phyloP scores from a whole-genome alignment of 2,113 vertebrate genomes.

The Perccottus glenii region DNA sequence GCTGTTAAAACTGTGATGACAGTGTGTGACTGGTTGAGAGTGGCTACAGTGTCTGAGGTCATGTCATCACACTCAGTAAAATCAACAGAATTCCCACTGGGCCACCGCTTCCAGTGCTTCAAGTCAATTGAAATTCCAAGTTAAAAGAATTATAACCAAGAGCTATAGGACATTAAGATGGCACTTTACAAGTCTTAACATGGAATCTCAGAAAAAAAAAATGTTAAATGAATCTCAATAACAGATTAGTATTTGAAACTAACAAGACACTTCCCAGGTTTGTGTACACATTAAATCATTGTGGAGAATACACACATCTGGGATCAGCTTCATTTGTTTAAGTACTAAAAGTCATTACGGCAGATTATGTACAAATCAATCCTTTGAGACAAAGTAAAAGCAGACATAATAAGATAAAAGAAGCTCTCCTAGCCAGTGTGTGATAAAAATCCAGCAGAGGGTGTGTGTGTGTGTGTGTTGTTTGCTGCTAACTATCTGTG shows the following conservation, averaged over 20 bases:
- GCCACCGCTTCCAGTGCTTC: slow-evolving; percentile 25
- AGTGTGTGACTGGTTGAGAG: slow-evolving; percentile 62
- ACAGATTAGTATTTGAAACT: slow-evolving; percentile 36
- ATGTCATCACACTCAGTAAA: slow-evolving; percentile 50
- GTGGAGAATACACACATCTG: slow-evolving; percentile 47
- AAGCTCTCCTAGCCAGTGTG: slow-evolving; percentile 57
- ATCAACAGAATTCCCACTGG: slow-evolving; percentile 22
- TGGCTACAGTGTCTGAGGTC: slow-evolving; percentile 73
- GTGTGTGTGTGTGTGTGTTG: slow-evolving; percentile 40
- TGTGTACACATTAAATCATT: slow-evolving; percentile 42
- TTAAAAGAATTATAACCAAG: slow-evolving; percentile 26
- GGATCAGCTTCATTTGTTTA: slow-evolving; percentile 34
- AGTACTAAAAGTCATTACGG: slow-evolving; percentile 47
- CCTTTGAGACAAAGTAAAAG: slow-evolving; percentile 26
- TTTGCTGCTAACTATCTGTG: slow-evolving; percentile 59
- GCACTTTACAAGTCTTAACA: slow-evolving; percentile 62
- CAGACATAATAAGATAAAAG: slow-evolving; percentile 54
- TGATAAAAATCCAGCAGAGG: slow-evolving; percentile 64
- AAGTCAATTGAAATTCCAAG: slow-evolving; percentile 55
- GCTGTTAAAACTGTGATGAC: slow-evolving; percentile 64
- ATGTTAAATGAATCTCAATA: slow-evolving; percentile 41
- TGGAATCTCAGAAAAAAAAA: slow-evolving; percentile 47
- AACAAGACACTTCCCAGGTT: slow-evolving; percentile 44
- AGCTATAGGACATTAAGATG: slow-evolving; percentile 47
- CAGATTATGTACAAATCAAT: slow-evolving; percentile 54